phyloP scores from a whole-genome alignment of 2,797 vertebrate genomes.

The Pseudochaenichthys georgianus region DNA sequence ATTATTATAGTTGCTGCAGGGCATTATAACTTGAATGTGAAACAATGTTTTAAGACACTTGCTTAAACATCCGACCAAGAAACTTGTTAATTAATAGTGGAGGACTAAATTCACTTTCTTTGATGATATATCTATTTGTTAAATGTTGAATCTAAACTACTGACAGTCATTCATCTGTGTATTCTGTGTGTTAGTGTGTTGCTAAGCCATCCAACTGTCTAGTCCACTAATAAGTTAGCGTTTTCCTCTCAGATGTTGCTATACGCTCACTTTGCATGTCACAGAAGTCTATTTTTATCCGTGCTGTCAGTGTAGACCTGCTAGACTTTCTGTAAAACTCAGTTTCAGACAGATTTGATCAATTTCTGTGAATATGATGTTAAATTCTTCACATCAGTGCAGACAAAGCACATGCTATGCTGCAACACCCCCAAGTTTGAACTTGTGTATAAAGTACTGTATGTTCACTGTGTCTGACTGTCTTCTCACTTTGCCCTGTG shows the following conservation, averaged over 20 bases:
- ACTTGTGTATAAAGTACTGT: slow-evolving; percentile 39
- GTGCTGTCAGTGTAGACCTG: slow-evolving; percentile 42
- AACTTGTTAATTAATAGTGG: no score
- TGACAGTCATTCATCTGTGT: no score
- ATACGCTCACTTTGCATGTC: slow-evolving; percentile 47
- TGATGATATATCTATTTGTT: neutral
- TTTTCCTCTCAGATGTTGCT: slow-evolving; percentile 43
- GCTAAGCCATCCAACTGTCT: neutral
- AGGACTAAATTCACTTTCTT: neutral
- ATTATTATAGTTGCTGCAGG: neutral
- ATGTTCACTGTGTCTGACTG: slow-evolving; percentile 38
- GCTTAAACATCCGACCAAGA: neutral
- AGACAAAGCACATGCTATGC: slow-evolving; percentile 37
- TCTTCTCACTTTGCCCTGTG: slow-evolving; percentile 40
- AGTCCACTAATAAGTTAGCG: neutral
- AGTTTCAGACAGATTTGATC: slow-evolving; percentile 48
- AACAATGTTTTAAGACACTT: neutral
- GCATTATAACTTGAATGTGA: slow-evolving; percentile 2
- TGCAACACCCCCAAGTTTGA: slow-evolving; percentile 27
- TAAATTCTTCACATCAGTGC: slow-evolving; percentile 25
- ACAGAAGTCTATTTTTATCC: slow-evolving; percentile 62
- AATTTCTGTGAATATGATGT: slow-evolving; percentile 38
- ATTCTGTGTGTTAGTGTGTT: no score
- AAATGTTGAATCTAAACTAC: neutral
- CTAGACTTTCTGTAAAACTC: slow-evolving; percentile 45